Evolutionary conservation across 1,140 invertebrate species (phyloP).

Genomic region (Hycleus cichorii): DNA sequence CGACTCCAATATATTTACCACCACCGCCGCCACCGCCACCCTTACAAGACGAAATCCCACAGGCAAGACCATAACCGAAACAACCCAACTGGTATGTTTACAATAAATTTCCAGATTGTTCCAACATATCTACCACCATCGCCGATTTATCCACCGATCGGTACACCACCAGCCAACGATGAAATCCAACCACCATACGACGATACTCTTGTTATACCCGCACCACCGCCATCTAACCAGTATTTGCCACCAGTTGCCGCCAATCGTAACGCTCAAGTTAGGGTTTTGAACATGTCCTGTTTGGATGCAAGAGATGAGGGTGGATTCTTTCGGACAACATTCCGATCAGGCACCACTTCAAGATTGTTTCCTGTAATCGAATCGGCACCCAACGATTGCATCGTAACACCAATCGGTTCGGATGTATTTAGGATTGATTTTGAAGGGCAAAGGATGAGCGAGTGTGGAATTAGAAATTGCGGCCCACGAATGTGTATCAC

Average conservation of each 20-base stretch:
- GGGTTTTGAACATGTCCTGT: conserved; percentile 34
- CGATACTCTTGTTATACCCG: conserved; percentile 20
- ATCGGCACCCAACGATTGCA: conserved; percentile 15
- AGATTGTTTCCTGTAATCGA: conserved; percentile 20
- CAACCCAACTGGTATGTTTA: no score
- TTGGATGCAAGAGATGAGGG: conserved; percentile 15
- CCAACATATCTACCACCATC: conserved; percentile 1
- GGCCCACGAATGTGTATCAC: conserved; percentile 47
- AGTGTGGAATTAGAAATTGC: conserved; percentile 42
- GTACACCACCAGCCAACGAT: neutral
- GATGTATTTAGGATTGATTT: conserved; percentile 22
- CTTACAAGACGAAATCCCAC: conserved; percentile 4
- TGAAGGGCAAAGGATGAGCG: conserved; percentile 22
- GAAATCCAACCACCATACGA: conserved; percentile 15
- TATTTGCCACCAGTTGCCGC: conserved; percentile 18
- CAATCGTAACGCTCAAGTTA: conserved; percentile 4
- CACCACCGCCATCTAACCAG: conserved; percentile 9
- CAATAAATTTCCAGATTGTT: neutral
- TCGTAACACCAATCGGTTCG: neutral
- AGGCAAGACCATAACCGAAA: no score
- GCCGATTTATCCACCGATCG: no score
- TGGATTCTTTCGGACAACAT: conserved; percentile 7
- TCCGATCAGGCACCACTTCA: neutral
- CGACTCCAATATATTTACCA: conserved; percentile 12
- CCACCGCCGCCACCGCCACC: conserved; percentile 1